Evolutionary conservation across 2,797 vertebrate species (phyloP).

Genomic region (Poeciliopsis infans): DNA sequence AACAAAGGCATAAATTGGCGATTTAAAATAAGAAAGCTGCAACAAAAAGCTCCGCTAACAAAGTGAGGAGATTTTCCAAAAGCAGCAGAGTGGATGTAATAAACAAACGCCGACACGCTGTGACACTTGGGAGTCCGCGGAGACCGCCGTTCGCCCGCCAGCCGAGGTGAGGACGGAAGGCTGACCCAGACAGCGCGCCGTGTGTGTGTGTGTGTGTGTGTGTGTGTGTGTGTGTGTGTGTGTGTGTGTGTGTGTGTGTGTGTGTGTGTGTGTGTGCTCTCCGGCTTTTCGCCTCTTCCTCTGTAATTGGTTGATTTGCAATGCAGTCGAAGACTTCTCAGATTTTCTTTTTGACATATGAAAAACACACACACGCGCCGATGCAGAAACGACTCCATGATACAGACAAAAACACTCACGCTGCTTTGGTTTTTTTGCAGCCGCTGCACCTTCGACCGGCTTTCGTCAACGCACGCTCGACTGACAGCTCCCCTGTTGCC

Average conservation of each 20-base stretch:
- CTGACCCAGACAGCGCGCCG: slow-evolving; percentile 20
- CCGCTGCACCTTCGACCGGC: slow-evolving; percentile 38
- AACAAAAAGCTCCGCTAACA: not conserved
- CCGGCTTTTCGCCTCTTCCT: slow-evolving; percentile 36
- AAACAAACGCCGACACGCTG: not conserved
- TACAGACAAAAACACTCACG: slow-evolving; percentile 11
- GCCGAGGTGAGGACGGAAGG: slow-evolving; percentile 26
- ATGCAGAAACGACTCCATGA: slow-evolving; percentile 19
- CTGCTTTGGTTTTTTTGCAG: slow-evolving; percentile 11
- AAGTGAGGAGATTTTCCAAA: not conserved
- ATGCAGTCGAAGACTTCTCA: slow-evolving; percentile 24
- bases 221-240: not conserved
- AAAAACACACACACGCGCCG: slow-evolving; percentile 9
- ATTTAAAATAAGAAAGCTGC: not conserved
- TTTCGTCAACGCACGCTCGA: slow-evolving; percentile 63
- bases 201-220: slow-evolving; percentile 13
- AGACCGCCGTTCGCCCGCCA: not conserved
- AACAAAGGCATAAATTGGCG: not conserved
- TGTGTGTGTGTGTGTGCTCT: slow-evolving; percentile 15
- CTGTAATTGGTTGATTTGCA: slow-evolving; percentile 71
- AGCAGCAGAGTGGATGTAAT: not conserved
- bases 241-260: not conserved
- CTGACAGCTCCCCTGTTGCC: slow-evolving; percentile 68
- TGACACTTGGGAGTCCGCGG: slow-evolving; percentile 17
- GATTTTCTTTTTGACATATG: slow-evolving; percentile 38